Conservation (phyloP, 1,140 invertebrate species). For the Littorina saxatilis region DNA sequence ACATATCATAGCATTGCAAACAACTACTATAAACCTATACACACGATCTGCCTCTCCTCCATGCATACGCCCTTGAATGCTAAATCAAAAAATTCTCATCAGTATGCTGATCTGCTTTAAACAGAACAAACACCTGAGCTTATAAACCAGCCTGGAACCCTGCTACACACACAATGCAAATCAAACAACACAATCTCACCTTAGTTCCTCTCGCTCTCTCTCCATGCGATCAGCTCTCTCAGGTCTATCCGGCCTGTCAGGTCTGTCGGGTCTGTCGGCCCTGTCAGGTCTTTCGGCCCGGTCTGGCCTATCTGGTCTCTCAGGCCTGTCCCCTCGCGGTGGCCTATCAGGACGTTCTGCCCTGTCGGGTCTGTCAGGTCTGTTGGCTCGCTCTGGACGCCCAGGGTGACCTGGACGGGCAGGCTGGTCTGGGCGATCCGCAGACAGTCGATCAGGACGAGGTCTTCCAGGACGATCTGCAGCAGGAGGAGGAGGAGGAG, state of each 20-base stretch:
- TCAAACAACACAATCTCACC: too few species aligned
- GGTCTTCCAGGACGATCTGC: neutral
- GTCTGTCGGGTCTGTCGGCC: neutral
- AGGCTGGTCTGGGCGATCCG: neutral
- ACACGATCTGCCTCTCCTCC: too few species aligned
- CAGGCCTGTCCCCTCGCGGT: neutral
- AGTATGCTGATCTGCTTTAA: too few species aligned
- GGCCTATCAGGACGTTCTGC: neutral
- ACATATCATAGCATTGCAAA: too few species aligned
- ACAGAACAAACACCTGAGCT: too few species aligned
- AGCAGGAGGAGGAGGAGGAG: neutral
- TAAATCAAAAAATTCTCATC: too few species aligned
- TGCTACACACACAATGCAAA: too few species aligned
- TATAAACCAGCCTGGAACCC: too few species aligned
- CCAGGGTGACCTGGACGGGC: too few species aligned
- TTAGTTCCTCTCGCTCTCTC: neutral
- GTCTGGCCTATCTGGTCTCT: neutral
- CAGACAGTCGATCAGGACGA: neutral
- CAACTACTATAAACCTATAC: too few species aligned
- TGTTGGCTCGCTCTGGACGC: constrained; percentile 2
- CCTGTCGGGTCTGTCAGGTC: neutral
- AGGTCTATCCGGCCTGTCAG: neutral
- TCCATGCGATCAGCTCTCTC: neutral
- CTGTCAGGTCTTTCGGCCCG: neutral
- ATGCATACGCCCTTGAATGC: too few species aligned